These are phyloP conservation scores for Notarius lentiginosus DNA, from an alignment of 2,113 vertebrate species.

Conservation along the genomic window DNA sequence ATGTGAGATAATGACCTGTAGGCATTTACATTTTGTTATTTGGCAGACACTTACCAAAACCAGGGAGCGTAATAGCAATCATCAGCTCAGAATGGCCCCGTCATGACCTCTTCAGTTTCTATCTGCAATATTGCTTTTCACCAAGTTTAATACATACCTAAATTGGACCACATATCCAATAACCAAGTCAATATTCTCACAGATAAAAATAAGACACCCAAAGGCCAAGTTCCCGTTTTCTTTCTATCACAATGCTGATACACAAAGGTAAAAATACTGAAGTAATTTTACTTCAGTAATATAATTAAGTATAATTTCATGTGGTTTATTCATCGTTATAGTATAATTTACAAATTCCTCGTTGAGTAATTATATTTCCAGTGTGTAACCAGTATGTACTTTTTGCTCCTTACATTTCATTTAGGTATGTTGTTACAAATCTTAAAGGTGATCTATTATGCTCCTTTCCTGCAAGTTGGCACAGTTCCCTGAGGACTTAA, in stretches of 20 bases:
- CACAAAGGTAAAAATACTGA: background rate
- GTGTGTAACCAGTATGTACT: background rate
- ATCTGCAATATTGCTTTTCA: background rate
- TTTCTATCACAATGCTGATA: background rate
- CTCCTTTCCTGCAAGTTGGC: too few relatives aligned
- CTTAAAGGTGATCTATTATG: background rate
- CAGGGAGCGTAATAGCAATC: background rate
- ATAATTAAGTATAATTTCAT: background rate
- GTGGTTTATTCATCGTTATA: background rate
- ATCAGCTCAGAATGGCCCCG: background rate
- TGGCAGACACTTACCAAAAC: background rate
- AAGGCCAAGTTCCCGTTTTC: background rate
- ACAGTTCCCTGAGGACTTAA: too few relatives aligned
- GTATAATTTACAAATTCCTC: background rate
- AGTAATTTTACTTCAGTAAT: background rate
- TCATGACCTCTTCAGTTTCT: background rate
- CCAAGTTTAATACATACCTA: background rate
- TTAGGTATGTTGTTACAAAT: background rate
- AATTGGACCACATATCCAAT: background rate
- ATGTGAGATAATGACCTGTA: conserved; percentile 31
- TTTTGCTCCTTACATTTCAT: background rate
- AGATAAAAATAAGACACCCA: background rate
- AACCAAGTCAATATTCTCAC: background rate
- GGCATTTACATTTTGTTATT: background rate
- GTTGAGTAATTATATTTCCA: background rate